Conservation (phyloP, 2,888 invertebrate genomes). For the Tortrix viridana region DNA sequence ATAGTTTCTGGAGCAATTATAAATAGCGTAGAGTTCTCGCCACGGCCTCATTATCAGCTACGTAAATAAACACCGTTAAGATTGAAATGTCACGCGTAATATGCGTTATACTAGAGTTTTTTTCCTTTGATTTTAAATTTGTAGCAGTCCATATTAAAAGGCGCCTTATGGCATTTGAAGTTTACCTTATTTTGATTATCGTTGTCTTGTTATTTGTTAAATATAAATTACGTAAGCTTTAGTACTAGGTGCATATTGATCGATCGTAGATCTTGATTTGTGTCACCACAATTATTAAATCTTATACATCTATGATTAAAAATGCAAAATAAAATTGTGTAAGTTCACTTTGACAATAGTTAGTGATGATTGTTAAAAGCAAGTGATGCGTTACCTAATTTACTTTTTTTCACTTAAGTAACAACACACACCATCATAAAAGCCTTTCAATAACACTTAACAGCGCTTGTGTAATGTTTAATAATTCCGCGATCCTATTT, state of each 20-base stretch:
- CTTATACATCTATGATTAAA: no score
- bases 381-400: constrained; percentile 13
- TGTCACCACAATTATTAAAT: no score
- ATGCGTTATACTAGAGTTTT: not conserved
- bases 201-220: no score
- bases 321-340: no score
- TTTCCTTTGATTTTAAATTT: not conserved
- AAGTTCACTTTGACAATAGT: not conserved
- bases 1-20: constrained; percentile 25
- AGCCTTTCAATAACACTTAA: constrained; percentile 29
- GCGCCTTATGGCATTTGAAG: no score
- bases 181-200: no score
- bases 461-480: constrained; percentile 19
- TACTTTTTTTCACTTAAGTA: constrained; percentile 21
- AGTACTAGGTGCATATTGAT: no score
- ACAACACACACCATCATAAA: constrained; percentile 28
- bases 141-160: no score
- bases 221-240: no score
- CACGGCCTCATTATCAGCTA: constrained; percentile 23
- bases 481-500: not conserved
- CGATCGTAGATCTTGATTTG: no score
- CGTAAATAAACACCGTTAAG: constrained; percentile 24
- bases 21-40: constrained; percentile 27
- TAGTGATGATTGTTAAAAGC: not conserved
- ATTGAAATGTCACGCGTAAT: constrained; percentile 2